Evolutionary conservation across 2,797 vertebrate genomes (phyloP).

Genomic region (Ctenopoma kingsleyae): DNA sequence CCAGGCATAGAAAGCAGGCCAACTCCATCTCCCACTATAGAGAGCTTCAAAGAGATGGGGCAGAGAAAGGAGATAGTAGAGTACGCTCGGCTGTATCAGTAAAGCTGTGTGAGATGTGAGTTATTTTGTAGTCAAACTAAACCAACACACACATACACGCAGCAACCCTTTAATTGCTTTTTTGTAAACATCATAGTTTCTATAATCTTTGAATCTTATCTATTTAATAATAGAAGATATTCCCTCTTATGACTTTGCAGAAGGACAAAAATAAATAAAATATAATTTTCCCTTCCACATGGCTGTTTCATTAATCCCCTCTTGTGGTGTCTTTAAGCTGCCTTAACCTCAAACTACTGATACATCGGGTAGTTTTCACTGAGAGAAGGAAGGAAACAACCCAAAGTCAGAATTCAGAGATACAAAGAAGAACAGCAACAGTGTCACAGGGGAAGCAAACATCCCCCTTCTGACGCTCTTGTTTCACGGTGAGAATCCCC

Average conservation of each 20-base stretch:
- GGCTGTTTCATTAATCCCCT: conserved; percentile 26
- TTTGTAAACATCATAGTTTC: not conserved
- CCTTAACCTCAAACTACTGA: conserved; percentile 34
- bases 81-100: conserved; percentile 31
- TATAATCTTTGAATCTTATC: conserved; percentile 7
- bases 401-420: conserved; percentile 51
- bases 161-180: not conserved
- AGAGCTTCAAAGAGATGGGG: conserved; percentile 60
- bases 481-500: conserved; percentile 87
- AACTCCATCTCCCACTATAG: conserved; percentile 70
- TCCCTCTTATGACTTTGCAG: not conserved
- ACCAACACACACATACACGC: conserved; percentile 18
- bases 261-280: conserved; percentile 1
- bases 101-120: conserved; percentile 40
- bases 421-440: conserved; percentile 52
- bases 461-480: conserved; percentile 80
- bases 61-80: conserved; percentile 32
- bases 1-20: conserved; percentile 82
- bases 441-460: conserved; percentile 67
- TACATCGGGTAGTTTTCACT: conserved; percentile 31
- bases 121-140: conserved; percentile 25
- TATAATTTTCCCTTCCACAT: not conserved
- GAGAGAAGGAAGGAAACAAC: conserved; percentile 29
- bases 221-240: no score
- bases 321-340: conserved; percentile 12